Base-by-base conservation (phyloP, 2,888 invertebrate genomes). In the Dolichopus griseipennis region DNA sequence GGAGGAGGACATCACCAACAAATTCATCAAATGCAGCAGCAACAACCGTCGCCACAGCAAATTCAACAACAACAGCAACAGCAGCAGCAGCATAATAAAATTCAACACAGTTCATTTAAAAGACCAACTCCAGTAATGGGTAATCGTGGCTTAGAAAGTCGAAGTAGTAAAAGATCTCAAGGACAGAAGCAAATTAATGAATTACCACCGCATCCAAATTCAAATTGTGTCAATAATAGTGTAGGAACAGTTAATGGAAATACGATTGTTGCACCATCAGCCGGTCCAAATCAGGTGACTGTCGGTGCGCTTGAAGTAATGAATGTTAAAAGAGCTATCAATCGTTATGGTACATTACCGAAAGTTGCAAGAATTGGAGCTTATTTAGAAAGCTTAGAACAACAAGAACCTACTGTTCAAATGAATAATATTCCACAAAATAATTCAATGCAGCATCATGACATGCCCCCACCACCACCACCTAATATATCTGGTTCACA, bases 301-400 rank as follows among this genome's bases (percentile, higher is more conserved):
- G 92, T 96, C 71, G 96, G 95, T 67, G 95, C 96, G 27, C 84
- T 97, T 74, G 97, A 97, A 82, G 95, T 95, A 72, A 93, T 95
- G 83, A 97, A 97, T 83, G 96, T 97, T 67, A 92, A 94, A 77
- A 89, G 94, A 73, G 95, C 95, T 65, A 94, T 94, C 73, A 96
- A 94, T 82, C 87, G 96, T 34, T 97, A 97, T 79, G 98, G 98
- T 21, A 98, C 98, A 12, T 83, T 98, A 76, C 98, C 98, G 0
- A 98, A 97, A 82, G 96, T 93, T 65, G 95, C 95, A 12, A 87
- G 97, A 72, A 97, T 98, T 75, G 97, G 97, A 41, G 97, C 97
- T 8, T 98, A 95, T 82, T 83, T 98, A 68, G 97, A 97, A 81
- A 96, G 96, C 7, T 84, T 98, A 76, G 87, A 93, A 64, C 92